Base-by-base conservation (phyloP, 2,797 vertebrate genomes). In the Sebastes goodei region DNA sequence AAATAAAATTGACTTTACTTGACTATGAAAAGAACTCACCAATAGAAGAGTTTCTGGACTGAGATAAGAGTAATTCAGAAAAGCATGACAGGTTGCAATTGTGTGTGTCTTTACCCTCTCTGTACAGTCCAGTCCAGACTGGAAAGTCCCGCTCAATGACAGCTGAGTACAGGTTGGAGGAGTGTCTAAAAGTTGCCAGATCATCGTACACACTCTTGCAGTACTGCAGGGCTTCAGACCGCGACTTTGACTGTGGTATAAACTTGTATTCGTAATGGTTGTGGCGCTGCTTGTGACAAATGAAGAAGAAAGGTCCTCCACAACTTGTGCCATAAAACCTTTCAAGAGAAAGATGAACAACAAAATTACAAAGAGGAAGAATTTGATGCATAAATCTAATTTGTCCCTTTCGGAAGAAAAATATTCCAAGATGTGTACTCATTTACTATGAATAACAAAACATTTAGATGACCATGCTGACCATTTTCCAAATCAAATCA, bases 151-250 rank as follows among this genome's bases (percentile, higher is more conserved):
- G 6, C 0, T 1, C 0, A 0, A 0, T 0, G 4, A 57, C 2
- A 5, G 1, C 1, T 0, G 3, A 0, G 0, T 0, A 0, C 25
- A 83, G 0, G 0, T 9, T 0, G 0, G 0, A 0, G 1, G 0
- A 0, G 2, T 1, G 0, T 1, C 0, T 0, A 7, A 80, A 2
- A 23, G 1, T 3, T 2, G 64, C 71, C 59, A 90, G 75, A 5
- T 74, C 5, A 0, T 0, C 0, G 0, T 21, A 4, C 0, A 2
- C 0, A 0, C 1, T 0, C 14, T 0, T 15, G 80, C 91, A 92
- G 80, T 76, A 69, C 0, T 21, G 0, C 27, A 0, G 3, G 1
- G 88, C 91, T 1, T 90, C 79, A 0, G 1, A 0, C 91, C 84
- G 78, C 0, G 29, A 83, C 81, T 33, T 90, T 0, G 74, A 2